Conservation (phyloP, 2,888 invertebrate genomes). For the Sinelater perroti region DNA sequence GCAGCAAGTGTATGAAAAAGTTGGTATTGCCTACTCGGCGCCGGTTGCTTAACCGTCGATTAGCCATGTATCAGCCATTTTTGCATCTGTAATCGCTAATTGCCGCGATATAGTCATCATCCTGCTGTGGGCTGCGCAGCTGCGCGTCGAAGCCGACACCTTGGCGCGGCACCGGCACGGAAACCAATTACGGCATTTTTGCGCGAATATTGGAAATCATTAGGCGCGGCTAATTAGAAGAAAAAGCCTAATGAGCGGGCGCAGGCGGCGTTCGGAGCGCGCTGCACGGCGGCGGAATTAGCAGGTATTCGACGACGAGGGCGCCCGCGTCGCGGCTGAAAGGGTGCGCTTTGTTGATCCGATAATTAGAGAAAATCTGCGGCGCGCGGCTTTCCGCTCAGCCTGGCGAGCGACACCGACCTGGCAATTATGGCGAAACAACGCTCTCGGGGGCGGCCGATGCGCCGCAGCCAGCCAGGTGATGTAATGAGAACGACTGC, state of each 20-base stretch:
- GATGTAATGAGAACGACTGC: too few relatives aligned
- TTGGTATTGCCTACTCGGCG: too few relatives aligned
- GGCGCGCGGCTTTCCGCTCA: too few relatives aligned
- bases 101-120: too few relatives aligned
- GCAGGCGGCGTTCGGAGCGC: slow-evolving; percentile 13
- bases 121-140: not conserved
- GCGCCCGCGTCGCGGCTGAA: slow-evolving; percentile 26
- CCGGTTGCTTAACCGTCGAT: too few relatives aligned
- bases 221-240: slow-evolving; percentile 20
- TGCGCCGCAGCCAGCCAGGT: too few relatives aligned
- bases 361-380: slow-evolving; percentile 31
- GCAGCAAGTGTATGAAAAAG: too few relatives aligned
- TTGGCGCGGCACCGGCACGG: not conserved
- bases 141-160: not conserved
- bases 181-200: not conserved
- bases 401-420: too few relatives aligned
- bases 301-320: slow-evolving; percentile 22
- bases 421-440: too few relatives aligned
- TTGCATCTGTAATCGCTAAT: too few relatives aligned
- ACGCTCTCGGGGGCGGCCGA: too few relatives aligned
- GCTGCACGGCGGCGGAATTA: slow-evolving; percentile 19
- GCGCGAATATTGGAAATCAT: slow-evolving; percentile 20
- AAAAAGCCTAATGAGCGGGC: slow-evolving; percentile 13
- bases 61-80: too few relatives aligned
- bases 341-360: slow-evolving; percentile 32